Base-by-base conservation (phyloP, 2,113 vertebrate species). In the Parotia lawesii region DNA sequence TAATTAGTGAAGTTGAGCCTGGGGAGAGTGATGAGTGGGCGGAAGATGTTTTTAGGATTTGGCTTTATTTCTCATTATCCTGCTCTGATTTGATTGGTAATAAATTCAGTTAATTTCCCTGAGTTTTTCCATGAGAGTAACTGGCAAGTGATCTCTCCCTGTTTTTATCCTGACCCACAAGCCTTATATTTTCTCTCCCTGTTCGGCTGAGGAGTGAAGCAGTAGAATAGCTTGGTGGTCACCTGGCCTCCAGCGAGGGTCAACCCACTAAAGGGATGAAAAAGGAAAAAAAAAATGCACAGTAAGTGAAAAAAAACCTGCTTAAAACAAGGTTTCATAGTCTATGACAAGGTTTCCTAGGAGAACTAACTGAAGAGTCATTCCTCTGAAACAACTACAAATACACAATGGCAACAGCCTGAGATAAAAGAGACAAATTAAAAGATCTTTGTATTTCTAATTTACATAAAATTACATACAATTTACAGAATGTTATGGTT, bases 81-180 rank as follows among this genome's bases (percentile, higher is more conserved):
- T 70, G 10, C 15, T 58, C 56, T 48, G 29, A 31, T 57, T 73
- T 87, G 6, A 47, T 40, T 73, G 60, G 10, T 61, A 62, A 51
- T 29, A 87, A 56, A 72, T 60, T 35, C 45, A 42, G 29, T 7
- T 64, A 47, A 70, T 71, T 60, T 56, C 44, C 8, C 6, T 33
- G 15, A 60, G 12, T 73, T 65, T 74, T 8, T 69, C 53, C 6
- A 3, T 62, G 47, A 62, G 2, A 11, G 22, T 67, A 61, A 61
- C 0, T 0, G 1, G 15, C 2, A 5, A 50, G 11, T 48, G 24
- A 44, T n/a, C 3, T 33, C 5, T 65, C 15, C 23, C 17, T 42
- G 9, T 8, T 65, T 75, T 83, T 62, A 16, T 42, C 28, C 62
- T 0, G 0, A n/a, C 9, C 5, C 25, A 44, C 2, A 22, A 64